Evolutionary conservation across 2,797 vertebrate species (phyloP), one percentile per base, ranked within the genome.

Genomic region (Anabas testudineus): DNA sequence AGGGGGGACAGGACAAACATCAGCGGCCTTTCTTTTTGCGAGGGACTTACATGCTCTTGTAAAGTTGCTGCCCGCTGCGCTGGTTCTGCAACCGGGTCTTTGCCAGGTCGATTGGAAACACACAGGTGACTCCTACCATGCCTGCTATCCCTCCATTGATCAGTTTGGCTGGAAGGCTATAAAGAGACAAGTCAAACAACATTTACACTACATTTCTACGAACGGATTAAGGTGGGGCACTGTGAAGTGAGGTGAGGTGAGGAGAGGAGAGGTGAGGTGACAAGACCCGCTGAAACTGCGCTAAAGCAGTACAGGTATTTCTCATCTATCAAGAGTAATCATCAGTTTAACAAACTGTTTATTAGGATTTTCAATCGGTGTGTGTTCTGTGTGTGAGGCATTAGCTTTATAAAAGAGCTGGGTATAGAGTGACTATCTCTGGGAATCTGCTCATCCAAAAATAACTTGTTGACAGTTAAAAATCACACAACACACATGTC

Each of bases 81-180:
- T 96, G 95, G 87, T 96, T 96, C 88, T 96, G 96, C 59, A 96
- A 80, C 15, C 96, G 91, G 19, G 96, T 96, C 86, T 96, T 96
- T 72, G 94, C 94, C 75, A 96, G 90, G 78, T 96, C 96, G 1
- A 96, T 94, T 30, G 95, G 95, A 76, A 96, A 96, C 78, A 96
- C 94, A 81, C 95, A 96, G 74, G 95, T 95, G 75, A 96, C 95
- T 41, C 96, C 96, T 10, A 95, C 95, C 58, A 96, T 90, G 56
- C 96, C 96, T 53, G 96, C 96, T 69, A 95, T 83, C 65, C 95
- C 96, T 76, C 96, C 95, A 71, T 95, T 96, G 77, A 96, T 95
- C 56, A 96, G 93, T 46, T 96, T 96, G 45, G 95, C 95, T 49
- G 95, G 95, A 21, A 96, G 91, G 85, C 96, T 96, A 77, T 48